phyloP scores from a whole-genome alignment of 1,140 invertebrate genomes.

The Amyelois transitella region DNA sequence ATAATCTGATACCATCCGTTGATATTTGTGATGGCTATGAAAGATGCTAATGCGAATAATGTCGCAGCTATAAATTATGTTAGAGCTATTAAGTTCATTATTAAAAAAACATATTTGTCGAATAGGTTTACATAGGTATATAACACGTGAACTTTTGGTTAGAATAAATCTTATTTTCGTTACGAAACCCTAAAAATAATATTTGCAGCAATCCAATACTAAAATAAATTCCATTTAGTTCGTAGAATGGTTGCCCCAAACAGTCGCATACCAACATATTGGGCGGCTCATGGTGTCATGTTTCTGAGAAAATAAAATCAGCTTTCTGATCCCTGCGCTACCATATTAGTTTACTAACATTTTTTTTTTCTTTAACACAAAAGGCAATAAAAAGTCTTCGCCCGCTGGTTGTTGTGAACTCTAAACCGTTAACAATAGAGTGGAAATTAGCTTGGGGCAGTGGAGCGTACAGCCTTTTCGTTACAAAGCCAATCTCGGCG shows the following conservation, averaged over 20 bases:
- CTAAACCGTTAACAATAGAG: constrained; percentile 26
- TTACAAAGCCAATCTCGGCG: constrained; percentile 52
- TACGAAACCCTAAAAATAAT: too few relatives aligned
- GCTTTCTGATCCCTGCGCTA: constrained; percentile 47
- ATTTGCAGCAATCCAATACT: too few relatives aligned
- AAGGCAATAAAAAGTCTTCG: constrained; percentile 24
- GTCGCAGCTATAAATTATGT: too few relatives aligned
- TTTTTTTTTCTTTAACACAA: constrained; percentile 31
- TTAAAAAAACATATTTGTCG: not conserved
- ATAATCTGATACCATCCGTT: not conserved
- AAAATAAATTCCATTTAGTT: not conserved
- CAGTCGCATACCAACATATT: constrained; percentile 2
- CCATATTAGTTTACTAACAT: constrained; percentile 61
- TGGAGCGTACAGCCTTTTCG: constrained; percentile 28
- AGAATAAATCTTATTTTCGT: too few relatives aligned
- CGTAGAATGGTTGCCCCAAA: not conserved
- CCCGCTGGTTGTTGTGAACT: constrained; percentile 24
- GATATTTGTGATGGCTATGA: not conserved
- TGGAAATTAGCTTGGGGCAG: constrained; percentile 33
- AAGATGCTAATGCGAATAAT: not conserved
- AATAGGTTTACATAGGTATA: too few relatives aligned
- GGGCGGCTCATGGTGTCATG: constrained; percentile 23
- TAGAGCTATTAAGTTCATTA: not conserved
- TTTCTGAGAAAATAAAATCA: constrained; percentile 60
- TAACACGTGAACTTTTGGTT: too few relatives aligned